Evolutionary conservation across 2,797 vertebrate genomes (phyloP).

Genomic region (Echeneis naucrates): DNA sequence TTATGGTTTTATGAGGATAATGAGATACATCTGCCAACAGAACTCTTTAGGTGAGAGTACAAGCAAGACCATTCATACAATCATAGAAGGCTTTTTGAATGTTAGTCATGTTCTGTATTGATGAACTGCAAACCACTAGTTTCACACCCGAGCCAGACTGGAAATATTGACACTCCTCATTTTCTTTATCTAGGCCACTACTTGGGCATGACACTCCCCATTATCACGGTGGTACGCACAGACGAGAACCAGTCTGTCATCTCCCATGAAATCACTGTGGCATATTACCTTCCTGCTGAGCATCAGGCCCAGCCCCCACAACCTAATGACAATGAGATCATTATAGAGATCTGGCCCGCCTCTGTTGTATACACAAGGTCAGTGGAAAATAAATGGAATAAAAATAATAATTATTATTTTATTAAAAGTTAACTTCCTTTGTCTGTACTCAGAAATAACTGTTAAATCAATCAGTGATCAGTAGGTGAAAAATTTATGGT

Average conservation of each 20-base stretch:
- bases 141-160: not conserved
- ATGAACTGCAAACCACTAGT: not conserved
- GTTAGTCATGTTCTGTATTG: not conserved
- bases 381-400: constrained; percentile 25
- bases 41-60: constrained; percentile 87
- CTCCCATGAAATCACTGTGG: constrained; percentile 83
- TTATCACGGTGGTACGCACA: constrained; percentile 88
- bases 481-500: not conserved
- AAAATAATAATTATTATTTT: not conserved
- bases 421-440: not conserved
- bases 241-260: constrained; percentile 79
- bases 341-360: constrained; percentile 90
- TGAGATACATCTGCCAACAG: constrained; percentile 94
- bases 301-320: constrained; percentile 88
- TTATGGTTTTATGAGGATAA: constrained; percentile 94
- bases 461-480: not conserved
- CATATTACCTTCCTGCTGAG: constrained; percentile 86
- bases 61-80: not conserved
- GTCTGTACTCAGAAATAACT: not conserved
- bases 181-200: constrained; percentile 81
- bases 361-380: constrained; percentile 87
- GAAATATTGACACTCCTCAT: not conserved
- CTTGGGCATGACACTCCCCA: constrained; percentile 91
- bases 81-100: not conserved
- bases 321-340: constrained; percentile 84